Conservation (phyloP, 2,113 vertebrate species). For the Globicephala melas region DNA sequence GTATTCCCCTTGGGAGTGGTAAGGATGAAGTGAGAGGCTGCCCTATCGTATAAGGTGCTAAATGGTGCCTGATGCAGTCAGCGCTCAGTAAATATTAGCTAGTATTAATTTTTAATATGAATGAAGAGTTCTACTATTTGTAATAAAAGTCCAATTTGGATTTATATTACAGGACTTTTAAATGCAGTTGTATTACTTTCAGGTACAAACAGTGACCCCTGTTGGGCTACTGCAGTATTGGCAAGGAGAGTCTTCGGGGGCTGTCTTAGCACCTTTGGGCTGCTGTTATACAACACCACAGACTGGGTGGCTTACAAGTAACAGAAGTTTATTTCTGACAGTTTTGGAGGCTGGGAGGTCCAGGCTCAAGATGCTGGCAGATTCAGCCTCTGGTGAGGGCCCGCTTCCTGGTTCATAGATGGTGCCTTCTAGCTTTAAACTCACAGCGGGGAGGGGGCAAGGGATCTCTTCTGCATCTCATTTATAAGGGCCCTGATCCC, state of each 20-base stretch:
- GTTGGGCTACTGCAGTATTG: background rate
- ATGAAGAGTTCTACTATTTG: constrained; percentile 15
- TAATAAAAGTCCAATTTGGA: constrained; percentile 29
- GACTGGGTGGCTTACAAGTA: background rate
- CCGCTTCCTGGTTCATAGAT: rapidly evolving
- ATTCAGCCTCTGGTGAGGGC: background rate
- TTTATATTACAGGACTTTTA: background rate
- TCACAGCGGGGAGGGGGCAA: background rate
- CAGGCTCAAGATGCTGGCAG: background rate
- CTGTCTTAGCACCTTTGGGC: background rate
- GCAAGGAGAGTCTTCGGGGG: background rate
- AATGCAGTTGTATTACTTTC: background rate
- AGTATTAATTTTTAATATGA: constrained; percentile 33
- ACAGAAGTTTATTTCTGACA: background rate
- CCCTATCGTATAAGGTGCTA: background rate
- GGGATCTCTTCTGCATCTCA: background rate
- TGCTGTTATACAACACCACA: background rate
- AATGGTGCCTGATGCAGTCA: background rate
- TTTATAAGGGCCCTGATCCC: background rate
- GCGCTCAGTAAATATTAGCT: constrained; percentile 1
- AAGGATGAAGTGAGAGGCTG: background rate
- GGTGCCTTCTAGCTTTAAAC: background rate
- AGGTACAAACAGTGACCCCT: constrained; percentile 53
- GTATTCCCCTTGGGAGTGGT: rapidly evolving
- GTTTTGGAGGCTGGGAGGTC: background rate